A percentile compares a stretch with the other conserved stretches of the same genome.
Conservation (phyloP, 2,113 vertebrate species). For the Plotosus lineatus region DNA sequence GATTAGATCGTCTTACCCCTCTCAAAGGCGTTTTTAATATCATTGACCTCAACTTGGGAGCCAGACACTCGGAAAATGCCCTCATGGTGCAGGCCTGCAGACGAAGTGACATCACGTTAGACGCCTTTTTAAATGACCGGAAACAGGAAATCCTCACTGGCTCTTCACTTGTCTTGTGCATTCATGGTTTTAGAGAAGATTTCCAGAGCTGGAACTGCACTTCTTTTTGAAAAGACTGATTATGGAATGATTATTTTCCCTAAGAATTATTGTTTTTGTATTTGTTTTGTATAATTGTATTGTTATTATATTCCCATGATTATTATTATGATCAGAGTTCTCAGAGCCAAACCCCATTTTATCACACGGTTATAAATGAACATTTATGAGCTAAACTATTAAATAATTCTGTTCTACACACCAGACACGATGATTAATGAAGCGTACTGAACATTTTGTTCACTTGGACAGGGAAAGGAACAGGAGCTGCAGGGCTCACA, state of each 20-base stretch:
- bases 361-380: conserved; percentile 2
- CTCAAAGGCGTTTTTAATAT: conserved; percentile 99
- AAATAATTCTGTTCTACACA: conserved; percentile 24
- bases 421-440: conserved; percentile 35
- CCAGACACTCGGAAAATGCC: conserved; percentile 97
- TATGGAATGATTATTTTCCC: not conserved
- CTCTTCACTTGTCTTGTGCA: not conserved
- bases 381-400: conserved; percentile 20
- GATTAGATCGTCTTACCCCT: conserved; percentile 76
- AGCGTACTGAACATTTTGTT: conserved; percentile 29
- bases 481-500: conserved; percentile 20
- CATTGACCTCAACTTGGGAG: conserved; percentile 97
- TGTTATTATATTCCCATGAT: too few relatives aligned
- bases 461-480: conserved; percentile 15
- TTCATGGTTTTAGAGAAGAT: not conserved
- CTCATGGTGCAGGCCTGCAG: conserved; percentile 89
- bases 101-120: conserved; percentile 30
- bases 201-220: not conserved
- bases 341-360: not conserved
- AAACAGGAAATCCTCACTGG: not conserved
- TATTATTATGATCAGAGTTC: too few relatives aligned
- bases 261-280: too few relatives aligned
- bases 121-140: not conserved
- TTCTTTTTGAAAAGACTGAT: not conserved
- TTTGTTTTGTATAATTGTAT: too few relatives aligned